These are phyloP conservation scores for Anomalospiza imberbis DNA, from an alignment of 2,797 vertebrate species.

Conservation along the genomic window DNA sequence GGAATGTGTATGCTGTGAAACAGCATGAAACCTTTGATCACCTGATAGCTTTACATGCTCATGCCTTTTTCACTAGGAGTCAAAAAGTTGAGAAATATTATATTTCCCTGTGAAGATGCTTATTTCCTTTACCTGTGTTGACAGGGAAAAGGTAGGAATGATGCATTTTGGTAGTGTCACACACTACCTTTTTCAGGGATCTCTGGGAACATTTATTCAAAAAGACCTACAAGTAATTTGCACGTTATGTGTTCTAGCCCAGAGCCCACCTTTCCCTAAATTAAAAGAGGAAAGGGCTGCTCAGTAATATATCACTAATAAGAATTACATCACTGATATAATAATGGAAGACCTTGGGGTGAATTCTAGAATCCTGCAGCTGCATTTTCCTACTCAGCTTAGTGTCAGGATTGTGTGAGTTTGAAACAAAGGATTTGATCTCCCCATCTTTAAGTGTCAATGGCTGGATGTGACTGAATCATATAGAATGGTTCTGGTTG, in stretches of 20 bases:
- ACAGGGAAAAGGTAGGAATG: fast-evolving
- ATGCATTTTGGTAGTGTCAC: not conserved
- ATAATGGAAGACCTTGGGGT: not conserved
- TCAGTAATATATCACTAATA: not conserved
- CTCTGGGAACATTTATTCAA: not conserved
- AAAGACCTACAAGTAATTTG: not conserved
- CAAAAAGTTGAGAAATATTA: not conserved
- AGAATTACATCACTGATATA: not conserved
- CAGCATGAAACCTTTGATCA: not conserved
- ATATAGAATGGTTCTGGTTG: not conserved
- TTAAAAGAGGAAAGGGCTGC: not conserved
- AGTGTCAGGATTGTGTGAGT: not conserved
- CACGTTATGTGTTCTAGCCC: not conserved
- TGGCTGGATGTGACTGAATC: not conserved
- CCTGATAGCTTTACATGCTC: not conserved
- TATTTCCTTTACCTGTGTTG: not conserved
- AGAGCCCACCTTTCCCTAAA: not conserved
- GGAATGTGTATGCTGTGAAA: not conserved
- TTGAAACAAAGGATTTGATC: not conserved
- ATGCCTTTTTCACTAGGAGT: not conserved
- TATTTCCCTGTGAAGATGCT: not conserved
- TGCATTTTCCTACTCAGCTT: not conserved
- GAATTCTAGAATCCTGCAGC: not conserved
- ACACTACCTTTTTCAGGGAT: not conserved
- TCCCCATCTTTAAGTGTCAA: not conserved